Percentiles rank a stretch among this genome's conserved stretches.
Conservation (phyloP, 2,797 vertebrate species). For the Astyanax mexicanus region DNA sequence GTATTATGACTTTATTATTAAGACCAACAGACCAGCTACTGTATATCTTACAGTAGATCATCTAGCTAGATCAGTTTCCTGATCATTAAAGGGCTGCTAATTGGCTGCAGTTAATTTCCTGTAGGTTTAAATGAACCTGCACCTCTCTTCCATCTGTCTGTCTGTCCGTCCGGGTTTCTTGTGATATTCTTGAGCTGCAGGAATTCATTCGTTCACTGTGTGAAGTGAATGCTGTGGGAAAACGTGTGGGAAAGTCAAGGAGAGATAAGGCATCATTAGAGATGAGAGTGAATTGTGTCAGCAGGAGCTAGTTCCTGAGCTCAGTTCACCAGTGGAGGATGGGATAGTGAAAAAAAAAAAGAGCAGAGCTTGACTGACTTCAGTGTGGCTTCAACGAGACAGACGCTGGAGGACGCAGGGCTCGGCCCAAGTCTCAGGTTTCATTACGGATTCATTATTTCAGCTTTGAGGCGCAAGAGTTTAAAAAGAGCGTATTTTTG, state of each 20-base stretch:
- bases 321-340: constrained; percentile 30
- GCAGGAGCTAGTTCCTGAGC: constrained; percentile 38
- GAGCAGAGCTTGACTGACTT: constrained; percentile 37
- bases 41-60: too few species aligned
- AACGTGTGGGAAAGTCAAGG: constrained; percentile 47
- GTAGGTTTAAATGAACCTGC: constrained; percentile 7
- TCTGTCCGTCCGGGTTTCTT: constrained; percentile 42
- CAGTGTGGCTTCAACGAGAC: constrained; percentile 33
- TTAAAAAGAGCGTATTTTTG: constrained; percentile 26
- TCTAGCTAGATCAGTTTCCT: too few species aligned
- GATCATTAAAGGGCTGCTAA: too few species aligned
- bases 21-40: too few species aligned
- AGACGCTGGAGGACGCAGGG: constrained; percentile 26
- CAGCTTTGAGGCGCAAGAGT: constrained; percentile 16
- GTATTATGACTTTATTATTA: too few species aligned
- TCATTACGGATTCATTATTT: constrained; percentile 16
- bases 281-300: constrained; percentile 60
- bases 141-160: constrained; percentile 12
- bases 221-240: constrained; percentile 62
- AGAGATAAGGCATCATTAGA: constrained; percentile 69
- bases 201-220: constrained; percentile 66
- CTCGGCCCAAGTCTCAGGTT: constrained; percentile 21
- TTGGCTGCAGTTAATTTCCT: constrained; percentile 13
- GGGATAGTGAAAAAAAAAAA: constrained; percentile 13
- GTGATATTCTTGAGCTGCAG: constrained; percentile 38